Conservation (phyloP, 2,113 vertebrate genomes). For the Ranitomeya imitator region DNA sequence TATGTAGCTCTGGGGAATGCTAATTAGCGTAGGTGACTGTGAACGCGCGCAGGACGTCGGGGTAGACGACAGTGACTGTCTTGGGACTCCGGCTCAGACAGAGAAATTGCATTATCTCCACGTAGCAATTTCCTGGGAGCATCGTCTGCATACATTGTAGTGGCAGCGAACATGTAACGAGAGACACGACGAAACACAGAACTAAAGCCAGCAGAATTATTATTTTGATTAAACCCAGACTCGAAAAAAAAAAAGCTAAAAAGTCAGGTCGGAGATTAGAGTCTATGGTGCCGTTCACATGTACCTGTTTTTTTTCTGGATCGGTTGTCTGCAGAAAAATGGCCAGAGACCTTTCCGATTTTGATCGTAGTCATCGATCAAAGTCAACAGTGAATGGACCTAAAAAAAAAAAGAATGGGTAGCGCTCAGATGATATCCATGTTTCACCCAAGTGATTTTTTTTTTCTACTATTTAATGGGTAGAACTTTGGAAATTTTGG, state of each 20-base stretch:
- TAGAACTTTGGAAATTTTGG: no score
- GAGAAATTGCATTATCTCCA: slow-evolving; percentile 23
- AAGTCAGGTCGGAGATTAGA: neutral
- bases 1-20: slow-evolving; percentile 17
- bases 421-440: no score
- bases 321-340: no score
- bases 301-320: no score
- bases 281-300: no score
- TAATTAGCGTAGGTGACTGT: slow-evolving; percentile 39
- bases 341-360: no score
- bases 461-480: no score
- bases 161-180: neutral
- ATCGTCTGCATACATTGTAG: slow-evolving; percentile 16
- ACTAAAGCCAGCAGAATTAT: neutral
- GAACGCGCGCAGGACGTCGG: neutral
- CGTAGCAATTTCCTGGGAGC: slow-evolving; percentile 6
- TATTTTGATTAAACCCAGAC: neutral
- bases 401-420: no score
- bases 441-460: no score
- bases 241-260: neutral
- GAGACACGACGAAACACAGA: neutral
- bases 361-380: no score
- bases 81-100: slow-evolving; percentile 12
- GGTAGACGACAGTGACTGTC: neutral
- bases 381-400: no score